phyloP scores from a whole-genome alignment of 2,113 vertebrate species.

The Lasiurus cinereus region DNA sequence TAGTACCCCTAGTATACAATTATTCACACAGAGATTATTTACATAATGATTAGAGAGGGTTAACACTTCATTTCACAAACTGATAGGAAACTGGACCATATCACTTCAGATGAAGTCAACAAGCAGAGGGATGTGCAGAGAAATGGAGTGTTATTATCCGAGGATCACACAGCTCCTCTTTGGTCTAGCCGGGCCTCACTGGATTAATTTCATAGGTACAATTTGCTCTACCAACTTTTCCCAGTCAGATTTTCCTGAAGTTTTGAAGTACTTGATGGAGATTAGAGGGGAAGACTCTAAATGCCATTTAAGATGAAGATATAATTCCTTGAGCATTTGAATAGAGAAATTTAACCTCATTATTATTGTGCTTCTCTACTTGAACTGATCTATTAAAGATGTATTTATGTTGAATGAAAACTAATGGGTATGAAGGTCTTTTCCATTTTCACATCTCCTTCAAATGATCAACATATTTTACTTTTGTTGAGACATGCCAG shows the following conservation, averaged over 20 bases:
- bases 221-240: neutral
- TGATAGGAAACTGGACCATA: neutral
- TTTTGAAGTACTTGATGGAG: neutral
- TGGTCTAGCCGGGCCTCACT: neutral
- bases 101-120: neutral
- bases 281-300: neutral
- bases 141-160: neutral
- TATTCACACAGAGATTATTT: conserved; percentile 12
- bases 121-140: neutral
- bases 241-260: neutral
- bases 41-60: neutral
- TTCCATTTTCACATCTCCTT: neutral
- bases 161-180: neutral
- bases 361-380: neutral
- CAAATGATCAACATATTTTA: neutral
- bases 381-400: neutral
- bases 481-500: neutral
- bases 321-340: neutral
- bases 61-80: neutral
- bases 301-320: neutral
- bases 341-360: neutral
- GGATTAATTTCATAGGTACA: neutral
- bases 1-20: neutral
- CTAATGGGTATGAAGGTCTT: neutral
- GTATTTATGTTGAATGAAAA: conserved; percentile 29